phyloP scores from a whole-genome alignment of 2,797 vertebrate genomes.

The Acanthurus leucopareius region DNA sequence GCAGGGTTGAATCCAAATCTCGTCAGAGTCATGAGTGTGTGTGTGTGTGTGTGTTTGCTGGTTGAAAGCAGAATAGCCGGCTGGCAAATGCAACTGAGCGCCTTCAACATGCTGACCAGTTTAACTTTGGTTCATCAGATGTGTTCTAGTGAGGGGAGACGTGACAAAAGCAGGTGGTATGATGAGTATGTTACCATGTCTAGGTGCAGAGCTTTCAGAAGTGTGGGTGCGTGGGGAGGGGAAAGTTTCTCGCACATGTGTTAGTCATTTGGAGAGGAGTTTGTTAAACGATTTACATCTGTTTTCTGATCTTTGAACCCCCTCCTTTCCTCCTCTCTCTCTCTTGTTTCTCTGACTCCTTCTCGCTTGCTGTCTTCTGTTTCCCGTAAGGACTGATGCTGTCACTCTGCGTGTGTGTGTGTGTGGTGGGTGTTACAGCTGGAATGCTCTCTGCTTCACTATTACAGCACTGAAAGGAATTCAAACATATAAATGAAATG shows the following conservation, averaged over 20 bases:
- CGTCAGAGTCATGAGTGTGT: slow-evolving; percentile 6
- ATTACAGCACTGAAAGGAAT: slow-evolving; percentile 66
- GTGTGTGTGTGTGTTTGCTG: slow-evolving; percentile 37
- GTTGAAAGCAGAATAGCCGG: slow-evolving; percentile 37
- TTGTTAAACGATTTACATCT: slow-evolving; percentile 86
- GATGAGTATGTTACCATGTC: slow-evolving; percentile 25
- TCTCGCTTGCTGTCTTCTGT: slow-evolving; percentile 59
- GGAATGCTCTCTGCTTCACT: slow-evolving; percentile 57
- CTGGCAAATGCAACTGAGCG: slow-evolving; percentile 23
- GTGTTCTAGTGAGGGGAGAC: slow-evolving; percentile 6
- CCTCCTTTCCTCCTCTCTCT: slow-evolving; percentile 58
- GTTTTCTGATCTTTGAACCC: slow-evolving; percentile 89
- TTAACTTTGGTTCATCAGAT: slow-evolving; percentile 21
- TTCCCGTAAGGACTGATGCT: slow-evolving; percentile 74
- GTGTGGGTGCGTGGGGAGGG: slow-evolving; percentile 45
- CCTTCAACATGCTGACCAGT: slow-evolving; percentile 21
- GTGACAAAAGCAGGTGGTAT: slow-evolving; percentile 56
- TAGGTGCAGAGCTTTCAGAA: slow-evolving; percentile 26
- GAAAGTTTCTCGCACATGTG: slow-evolving; percentile 82
- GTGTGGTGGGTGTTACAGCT: slow-evolving; percentile 49
- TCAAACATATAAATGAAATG: slow-evolving; percentile 69
- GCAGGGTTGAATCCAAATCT: slow-evolving; percentile 19
- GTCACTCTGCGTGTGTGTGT: slow-evolving; percentile 54
- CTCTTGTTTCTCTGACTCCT: slow-evolving; percentile 50
- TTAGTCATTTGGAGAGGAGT: slow-evolving; percentile 86